Evolutionary conservation across 2,113 vertebrate genomes (phyloP).

Genomic region (Gyps fulvus): DNA sequence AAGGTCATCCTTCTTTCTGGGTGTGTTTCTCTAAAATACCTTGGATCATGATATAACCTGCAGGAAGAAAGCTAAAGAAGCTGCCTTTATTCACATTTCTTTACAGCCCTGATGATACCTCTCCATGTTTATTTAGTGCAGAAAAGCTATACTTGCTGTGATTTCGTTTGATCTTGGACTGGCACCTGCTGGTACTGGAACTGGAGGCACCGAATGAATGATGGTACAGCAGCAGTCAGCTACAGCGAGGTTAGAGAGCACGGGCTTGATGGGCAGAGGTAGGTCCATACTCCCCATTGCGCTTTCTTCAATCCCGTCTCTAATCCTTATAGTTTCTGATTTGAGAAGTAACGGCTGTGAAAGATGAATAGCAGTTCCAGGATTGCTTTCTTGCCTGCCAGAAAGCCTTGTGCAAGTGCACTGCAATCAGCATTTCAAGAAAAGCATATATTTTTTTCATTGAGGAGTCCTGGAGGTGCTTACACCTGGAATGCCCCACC

Average conservation of each 20-base stretch:
- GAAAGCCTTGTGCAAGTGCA: background rate
- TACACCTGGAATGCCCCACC: background rate
- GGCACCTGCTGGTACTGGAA: background rate
- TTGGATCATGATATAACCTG: background rate
- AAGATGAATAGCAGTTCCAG: background rate
- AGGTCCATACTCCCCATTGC: background rate
- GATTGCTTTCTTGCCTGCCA: background rate
- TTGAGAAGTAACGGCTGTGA: background rate
- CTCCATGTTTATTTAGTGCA: background rate
- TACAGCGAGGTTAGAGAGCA: background rate
- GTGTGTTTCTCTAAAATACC: background rate
- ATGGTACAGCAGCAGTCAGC: background rate
- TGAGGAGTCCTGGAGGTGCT: background rate
- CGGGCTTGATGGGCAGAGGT: background rate
- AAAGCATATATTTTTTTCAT: background rate
- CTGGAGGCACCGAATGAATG: background rate
- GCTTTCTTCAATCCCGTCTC: background rate
- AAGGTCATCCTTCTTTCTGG: background rate
- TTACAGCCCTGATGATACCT: background rate
- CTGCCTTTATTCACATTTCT: background rate
- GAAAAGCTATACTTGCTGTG: background rate
- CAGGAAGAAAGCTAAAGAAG: background rate
- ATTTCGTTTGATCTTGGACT: background rate
- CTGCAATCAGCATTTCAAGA: background rate
- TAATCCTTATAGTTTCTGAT: background rate